A percentile compares a stretch with the other conserved stretches of the same genome.
These are phyloP conservation scores for Argyra leucocephala DNA, from an alignment of 2,888 invertebrate genomes.

Conservation along the genomic window DNA sequence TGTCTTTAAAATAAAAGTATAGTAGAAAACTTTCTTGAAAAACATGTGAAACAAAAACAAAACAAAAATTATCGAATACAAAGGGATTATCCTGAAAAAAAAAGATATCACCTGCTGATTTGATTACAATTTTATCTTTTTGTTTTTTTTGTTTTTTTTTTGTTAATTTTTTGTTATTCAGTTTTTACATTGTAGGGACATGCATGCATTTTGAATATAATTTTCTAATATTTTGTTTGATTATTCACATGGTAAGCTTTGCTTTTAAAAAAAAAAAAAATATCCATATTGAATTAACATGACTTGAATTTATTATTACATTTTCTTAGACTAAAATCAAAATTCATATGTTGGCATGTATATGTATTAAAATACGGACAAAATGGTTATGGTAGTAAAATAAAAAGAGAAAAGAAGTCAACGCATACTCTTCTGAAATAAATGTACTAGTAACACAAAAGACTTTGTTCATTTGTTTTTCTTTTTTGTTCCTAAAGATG, in stretches of 20 bases:
- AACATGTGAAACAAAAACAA: too few relatives aligned
- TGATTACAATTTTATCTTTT: background rate
- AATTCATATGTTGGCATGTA: background rate
- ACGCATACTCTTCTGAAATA: too few relatives aligned
- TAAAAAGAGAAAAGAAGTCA: background rate
- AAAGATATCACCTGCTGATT: background rate
- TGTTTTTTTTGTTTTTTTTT: background rate
- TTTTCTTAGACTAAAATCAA: background rate
- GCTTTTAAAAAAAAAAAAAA: background rate
- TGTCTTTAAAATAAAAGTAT: too few relatives aligned
- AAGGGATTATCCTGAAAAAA: background rate
- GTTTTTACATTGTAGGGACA: background rate
- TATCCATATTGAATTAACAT: slow-evolving; percentile 6
- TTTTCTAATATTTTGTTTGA: background rate
- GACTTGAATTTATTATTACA: slow-evolving; percentile 4
- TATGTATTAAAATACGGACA: background rate
- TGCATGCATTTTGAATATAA: background rate
- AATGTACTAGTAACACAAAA: too few relatives aligned
- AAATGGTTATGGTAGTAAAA: background rate
- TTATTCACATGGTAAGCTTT: background rate
- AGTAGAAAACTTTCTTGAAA: too few relatives aligned
- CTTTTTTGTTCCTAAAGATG: too few relatives aligned
- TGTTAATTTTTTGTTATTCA: background rate
- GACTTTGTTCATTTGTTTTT: too few relatives aligned
- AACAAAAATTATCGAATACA: too few relatives aligned